Conservation (phyloP, 2,797 vertebrate species). For the Acrossocheilus wenchowensis region DNA sequence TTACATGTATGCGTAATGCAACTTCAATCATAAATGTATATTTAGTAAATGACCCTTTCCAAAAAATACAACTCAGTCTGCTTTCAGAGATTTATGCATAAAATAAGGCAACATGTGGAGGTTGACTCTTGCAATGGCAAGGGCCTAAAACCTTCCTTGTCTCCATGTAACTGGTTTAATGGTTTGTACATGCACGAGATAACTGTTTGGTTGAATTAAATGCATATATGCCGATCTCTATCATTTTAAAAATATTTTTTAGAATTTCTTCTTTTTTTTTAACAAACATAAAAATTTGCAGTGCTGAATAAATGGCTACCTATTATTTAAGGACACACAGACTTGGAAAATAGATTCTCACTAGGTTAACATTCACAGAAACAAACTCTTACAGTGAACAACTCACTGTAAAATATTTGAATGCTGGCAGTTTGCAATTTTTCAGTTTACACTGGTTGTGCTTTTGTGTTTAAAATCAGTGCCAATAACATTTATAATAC, state of each 20-base stretch:
- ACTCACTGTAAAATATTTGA: background rate
- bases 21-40: conserved; percentile 1
- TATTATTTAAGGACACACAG: background rate
- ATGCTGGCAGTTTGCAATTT: background rate
- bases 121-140: background rate
- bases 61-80: conserved; percentile 3
- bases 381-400: background rate
- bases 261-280: background rate
- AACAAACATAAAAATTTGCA: background rate
- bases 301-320: conserved; percentile 6
- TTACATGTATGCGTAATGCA: background rate
- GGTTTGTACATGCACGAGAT: background rate
- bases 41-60: conserved; percentile 29
- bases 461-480: conserved; percentile 11
- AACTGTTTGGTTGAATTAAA: background rate
- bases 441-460: background rate
- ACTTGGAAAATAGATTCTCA: conserved; percentile 34
- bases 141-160: background rate
- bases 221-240: background rate
- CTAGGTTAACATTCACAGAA: conserved; percentile 7
- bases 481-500: conserved; percentile 23
- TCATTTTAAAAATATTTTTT: background rate
- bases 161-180: background rate
- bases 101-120: conserved; percentile 47
- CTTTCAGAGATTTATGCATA: conserved; percentile 18